Evolutionary conservation across 2,888 invertebrate species (phyloP).

Genomic region (Nymphalis urticae): DNA sequence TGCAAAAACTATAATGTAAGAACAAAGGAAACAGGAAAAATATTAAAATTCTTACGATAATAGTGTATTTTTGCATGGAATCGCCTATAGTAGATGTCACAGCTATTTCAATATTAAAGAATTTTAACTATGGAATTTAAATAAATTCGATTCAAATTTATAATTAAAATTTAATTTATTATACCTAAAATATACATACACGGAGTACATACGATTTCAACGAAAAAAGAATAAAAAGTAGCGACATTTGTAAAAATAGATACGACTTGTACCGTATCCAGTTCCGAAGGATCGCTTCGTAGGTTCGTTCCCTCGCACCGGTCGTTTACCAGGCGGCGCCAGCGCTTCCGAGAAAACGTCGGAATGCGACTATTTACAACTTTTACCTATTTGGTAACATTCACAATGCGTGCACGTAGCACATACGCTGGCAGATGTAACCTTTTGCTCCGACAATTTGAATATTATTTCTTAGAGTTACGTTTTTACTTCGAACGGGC

Average conservation of each 20-base stretch:
- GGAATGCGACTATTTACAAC: slow-evolving; percentile 79
- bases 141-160: no score
- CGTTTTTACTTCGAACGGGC: slow-evolving; percentile 21
- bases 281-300: slow-evolving; percentile 29
- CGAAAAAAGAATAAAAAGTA: no score
- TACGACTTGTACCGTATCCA: slow-evolving; percentile 39
- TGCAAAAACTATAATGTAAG: slow-evolving; percentile 8
- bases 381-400: slow-evolving; percentile 78
- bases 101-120: not conserved
- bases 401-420: slow-evolving; percentile 71
- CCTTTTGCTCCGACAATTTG: slow-evolving; percentile 57
- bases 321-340: slow-evolving; percentile 58
- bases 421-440: slow-evolving; percentile 53
- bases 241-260: not conserved
- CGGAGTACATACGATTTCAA: no score
- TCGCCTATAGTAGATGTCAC: not conserved
- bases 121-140: not conserved
- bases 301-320: slow-evolving; percentile 40
- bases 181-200: no score
- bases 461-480: slow-evolving; percentile 37
- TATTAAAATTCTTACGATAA: slow-evolving; percentile 11
- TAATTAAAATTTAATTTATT: no score
- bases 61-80: slow-evolving; percentile 2
- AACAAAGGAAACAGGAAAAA: slow-evolving; percentile 26
- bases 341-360: slow-evolving; percentile 69